phyloP scores from a whole-genome alignment of 2,113 vertebrate species.

The Sturnira hondurensis region DNA sequence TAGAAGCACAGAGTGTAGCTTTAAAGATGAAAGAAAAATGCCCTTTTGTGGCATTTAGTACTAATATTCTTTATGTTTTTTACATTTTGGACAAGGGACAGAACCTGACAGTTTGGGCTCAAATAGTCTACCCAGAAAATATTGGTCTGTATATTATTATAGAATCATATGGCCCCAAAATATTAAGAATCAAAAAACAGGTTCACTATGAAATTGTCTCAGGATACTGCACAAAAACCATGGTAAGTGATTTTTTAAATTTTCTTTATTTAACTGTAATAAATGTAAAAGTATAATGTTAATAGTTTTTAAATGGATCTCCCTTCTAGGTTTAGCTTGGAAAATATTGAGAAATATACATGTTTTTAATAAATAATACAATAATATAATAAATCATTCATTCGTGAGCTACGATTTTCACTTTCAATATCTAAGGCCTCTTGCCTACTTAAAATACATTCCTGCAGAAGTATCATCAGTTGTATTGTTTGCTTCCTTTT shows the following conservation, averaged over 20 bases:
- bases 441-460: not conserved
- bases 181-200: not conserved
- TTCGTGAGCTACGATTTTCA: not conserved
- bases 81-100: conserved; percentile 64
- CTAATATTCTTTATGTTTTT: not conserved
- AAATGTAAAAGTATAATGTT: not conserved
- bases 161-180: conserved; percentile 48
- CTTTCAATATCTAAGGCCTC: not conserved
- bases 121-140: conserved; percentile 69
- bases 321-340: not conserved
- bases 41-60: conserved; percentile 57
- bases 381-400: not conserved
- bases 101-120: conserved; percentile 36
- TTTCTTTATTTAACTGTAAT: conserved; percentile 17
- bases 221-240: conserved; percentile 64
- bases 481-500: not conserved
- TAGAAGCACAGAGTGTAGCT: conserved; percentile 45
- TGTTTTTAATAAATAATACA: conserved; percentile 24
- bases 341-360: not conserved
- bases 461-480: not conserved
- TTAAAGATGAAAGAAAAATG: not conserved
- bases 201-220: conserved; percentile 21
- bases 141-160: conserved; percentile 1
- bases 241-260: conserved; percentile 49
- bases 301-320: not conserved